Percentiles rank a stretch among this genome's conserved stretches.
Evolutionary conservation across 1,140 invertebrate species (phyloP).

Genomic region (Antheraea pernyi): DNA sequence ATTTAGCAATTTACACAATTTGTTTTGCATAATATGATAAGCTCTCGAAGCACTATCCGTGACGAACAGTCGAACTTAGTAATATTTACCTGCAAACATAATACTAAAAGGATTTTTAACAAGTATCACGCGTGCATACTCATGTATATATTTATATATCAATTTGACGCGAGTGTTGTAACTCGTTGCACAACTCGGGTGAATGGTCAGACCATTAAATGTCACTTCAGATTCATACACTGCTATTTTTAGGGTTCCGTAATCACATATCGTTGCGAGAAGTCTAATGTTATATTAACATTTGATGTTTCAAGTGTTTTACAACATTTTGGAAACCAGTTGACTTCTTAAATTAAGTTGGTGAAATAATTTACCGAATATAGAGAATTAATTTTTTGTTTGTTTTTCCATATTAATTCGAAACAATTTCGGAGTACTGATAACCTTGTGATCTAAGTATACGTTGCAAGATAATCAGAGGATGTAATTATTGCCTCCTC

Average conservation of each 20-base stretch:
- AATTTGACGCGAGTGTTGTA: conserved; percentile 5
- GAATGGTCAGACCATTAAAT: conserved; percentile 13
- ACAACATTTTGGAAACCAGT: neutral
- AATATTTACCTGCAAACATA: neutral
- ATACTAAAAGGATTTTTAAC: neutral
- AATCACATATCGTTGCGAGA: neutral
- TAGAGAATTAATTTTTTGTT: no score
- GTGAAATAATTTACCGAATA: neutral
- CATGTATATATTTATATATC: neutral
- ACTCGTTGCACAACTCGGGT: conserved; percentile 11
- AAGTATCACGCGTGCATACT: neutral
- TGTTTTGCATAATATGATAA: neutral
- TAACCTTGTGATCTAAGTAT: no score
- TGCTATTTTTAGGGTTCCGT: neutral
- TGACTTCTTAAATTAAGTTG: neutral
- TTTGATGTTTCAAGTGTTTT: conserved; percentile 1
- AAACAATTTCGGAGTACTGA: no score
- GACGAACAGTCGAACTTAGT: neutral
- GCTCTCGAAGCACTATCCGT: no score
- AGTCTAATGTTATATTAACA: neutral
- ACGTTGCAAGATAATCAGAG: no score
- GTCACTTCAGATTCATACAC: conserved; percentile 7
- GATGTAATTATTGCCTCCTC: no score
- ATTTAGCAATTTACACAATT: neutral
- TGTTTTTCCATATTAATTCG: no score